Evolutionary conservation across 2,797 vertebrate genomes (phyloP).

Genomic region (Hozukius guyotensis): DNA sequence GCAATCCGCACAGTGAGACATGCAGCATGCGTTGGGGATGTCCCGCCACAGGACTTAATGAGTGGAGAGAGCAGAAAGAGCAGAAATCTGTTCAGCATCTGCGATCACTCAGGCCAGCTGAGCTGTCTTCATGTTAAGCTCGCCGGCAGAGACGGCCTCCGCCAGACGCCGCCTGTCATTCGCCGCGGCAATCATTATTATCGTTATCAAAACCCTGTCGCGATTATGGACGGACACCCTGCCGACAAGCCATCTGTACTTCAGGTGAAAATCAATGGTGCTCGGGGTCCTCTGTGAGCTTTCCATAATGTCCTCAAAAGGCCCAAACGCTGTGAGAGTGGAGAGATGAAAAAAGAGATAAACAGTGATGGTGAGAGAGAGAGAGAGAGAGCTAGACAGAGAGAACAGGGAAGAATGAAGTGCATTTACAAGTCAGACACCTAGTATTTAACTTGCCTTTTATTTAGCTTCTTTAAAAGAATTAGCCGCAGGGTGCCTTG

Average conservation of each 20-base stretch:
- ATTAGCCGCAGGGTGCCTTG: constrained; percentile 32
- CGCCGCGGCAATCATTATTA: constrained; percentile 38
- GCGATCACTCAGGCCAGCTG: constrained; percentile 34
- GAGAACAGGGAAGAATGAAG: neutral
- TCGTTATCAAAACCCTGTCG: constrained; percentile 52
- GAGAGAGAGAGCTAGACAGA: neutral
- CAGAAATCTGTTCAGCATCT: constrained; percentile 39
- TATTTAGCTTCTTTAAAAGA: constrained; percentile 35
- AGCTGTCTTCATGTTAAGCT: neutral
- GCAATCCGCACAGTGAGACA: neutral
- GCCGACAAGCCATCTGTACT: constrained; percentile 63
- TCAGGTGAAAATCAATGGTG: constrained; percentile 61
- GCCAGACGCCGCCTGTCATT: constrained; percentile 22
- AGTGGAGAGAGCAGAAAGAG: neutral
- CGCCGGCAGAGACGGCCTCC: neutral
- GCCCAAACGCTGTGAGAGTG: neutral
- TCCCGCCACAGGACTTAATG: constrained; percentile 24
- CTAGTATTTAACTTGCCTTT: constrained; percentile 43
- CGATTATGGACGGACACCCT: constrained; percentile 46
- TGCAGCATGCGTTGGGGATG: neutral
- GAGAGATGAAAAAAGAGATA: neutral
- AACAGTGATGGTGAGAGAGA: neutral
- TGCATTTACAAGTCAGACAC: constrained; percentile 41
- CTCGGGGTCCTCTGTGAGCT: constrained; percentile 18
- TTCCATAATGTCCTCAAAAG: constrained; percentile 24